Conservation (phyloP, 2,113 vertebrate genomes). For the Chinchilla lanigera region DNA sequence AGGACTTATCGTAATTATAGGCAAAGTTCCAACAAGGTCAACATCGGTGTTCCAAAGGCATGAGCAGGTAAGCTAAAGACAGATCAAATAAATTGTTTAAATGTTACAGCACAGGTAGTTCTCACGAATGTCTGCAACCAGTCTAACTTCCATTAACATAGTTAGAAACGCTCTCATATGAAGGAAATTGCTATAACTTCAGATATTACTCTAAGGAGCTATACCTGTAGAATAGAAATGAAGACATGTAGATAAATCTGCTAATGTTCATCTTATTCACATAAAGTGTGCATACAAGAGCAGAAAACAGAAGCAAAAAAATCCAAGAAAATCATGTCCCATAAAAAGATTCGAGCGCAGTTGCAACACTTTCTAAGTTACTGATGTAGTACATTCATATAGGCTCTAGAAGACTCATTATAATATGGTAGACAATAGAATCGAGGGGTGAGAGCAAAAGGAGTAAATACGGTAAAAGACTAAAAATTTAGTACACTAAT, state of each 20-base stretch:
- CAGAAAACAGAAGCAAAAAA: constrained; percentile 71
- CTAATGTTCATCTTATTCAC: constrained; percentile 78
- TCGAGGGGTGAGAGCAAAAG: not conserved
- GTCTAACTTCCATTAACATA: constrained; percentile 85
- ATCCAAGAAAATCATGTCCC: constrained; percentile 76
- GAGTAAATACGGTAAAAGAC: not conserved
- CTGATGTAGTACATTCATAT: not conserved
- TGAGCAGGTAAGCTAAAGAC: constrained; percentile 88
- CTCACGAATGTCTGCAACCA: constrained; percentile 83
- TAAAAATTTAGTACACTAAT: not conserved
- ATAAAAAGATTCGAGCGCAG: not conserved
- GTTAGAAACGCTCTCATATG: constrained; percentile 86
- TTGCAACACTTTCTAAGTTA: not conserved
- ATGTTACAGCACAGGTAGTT: constrained; percentile 85
- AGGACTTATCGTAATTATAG: constrained; percentile 80
- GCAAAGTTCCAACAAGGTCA: constrained; percentile 86
- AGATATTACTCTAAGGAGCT: constrained; percentile 85
- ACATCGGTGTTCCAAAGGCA: constrained; percentile 81
- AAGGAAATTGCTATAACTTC: constrained; percentile 85
- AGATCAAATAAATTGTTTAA: constrained; percentile 89
- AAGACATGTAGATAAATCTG: constrained; percentile 86
- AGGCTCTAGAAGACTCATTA: not conserved
- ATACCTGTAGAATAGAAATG: constrained; percentile 85
- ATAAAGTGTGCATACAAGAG: constrained; percentile 47
- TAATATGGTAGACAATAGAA: not conserved